phyloP scores from a whole-genome alignment of 2,797 vertebrate species.

The Darevskia mixta region DNA sequence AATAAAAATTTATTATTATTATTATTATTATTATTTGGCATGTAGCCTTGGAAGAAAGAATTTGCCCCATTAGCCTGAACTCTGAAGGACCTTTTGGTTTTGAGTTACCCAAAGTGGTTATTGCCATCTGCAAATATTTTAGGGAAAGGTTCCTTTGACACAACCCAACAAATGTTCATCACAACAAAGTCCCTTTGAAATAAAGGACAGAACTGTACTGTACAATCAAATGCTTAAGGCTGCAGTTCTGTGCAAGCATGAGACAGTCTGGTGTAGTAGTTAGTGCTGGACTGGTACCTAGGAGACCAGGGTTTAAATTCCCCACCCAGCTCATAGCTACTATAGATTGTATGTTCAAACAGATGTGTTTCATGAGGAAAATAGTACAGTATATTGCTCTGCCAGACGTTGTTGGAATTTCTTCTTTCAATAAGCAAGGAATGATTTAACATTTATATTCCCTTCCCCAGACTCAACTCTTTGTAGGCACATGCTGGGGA shows the following conservation, averaged over 20 bases:
- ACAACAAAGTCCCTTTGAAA: neutral
- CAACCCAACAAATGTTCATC: neutral
- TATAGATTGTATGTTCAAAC: constrained; percentile 56
- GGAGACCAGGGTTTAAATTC: too few species aligned
- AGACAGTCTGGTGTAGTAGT: too few species aligned
- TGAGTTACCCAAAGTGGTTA: neutral
- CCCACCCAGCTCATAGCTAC: neutral
- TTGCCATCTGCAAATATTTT: neutral
- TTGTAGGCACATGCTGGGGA: constrained; percentile 39
- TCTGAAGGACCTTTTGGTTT: constrained; percentile 8
- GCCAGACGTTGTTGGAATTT: constrained; percentile 50
- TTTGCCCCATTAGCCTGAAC: neutral
- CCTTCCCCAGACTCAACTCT: constrained; percentile 29
- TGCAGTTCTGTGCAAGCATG: neutral
- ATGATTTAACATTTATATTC: constrained; percentile 42
- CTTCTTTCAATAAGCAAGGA: constrained; percentile 32
- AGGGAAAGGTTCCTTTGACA: neutral
- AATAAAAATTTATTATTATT: too few species aligned
- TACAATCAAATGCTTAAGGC: neutral
- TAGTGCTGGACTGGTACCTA: too few species aligned
- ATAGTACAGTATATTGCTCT: constrained; percentile 43
- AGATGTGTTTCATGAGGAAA: constrained; percentile 39
- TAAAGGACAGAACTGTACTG: neutral
- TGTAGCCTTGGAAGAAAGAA: neutral
- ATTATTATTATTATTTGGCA: too few species aligned